Conservation (phyloP, 2,113 vertebrate genomes). For the Athene noctua region DNA sequence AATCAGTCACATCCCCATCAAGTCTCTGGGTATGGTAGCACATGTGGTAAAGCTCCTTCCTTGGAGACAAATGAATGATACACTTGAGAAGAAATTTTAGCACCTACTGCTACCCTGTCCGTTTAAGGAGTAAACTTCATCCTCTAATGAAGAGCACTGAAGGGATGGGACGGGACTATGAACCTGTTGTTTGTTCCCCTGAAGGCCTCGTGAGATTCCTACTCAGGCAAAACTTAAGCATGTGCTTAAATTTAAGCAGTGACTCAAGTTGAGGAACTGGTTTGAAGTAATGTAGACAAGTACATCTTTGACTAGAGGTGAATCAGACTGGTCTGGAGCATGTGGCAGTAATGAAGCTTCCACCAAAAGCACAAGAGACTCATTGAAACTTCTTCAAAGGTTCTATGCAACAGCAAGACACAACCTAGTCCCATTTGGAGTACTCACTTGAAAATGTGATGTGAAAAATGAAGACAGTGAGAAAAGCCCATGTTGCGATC, state of each 20-base stretch:
- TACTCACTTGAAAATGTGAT: not conserved
- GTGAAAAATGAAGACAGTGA: not conserved
- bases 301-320: not conserved
- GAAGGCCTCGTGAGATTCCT: not conserved
- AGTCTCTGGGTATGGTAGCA: not conserved
- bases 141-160: not conserved
- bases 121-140: not conserved
- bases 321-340: not conserved
- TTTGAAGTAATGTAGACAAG: not conserved
- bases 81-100: not conserved
- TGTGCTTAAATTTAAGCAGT: not conserved
- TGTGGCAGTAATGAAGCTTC: not conserved
- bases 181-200: not conserved
- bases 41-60: not conserved
- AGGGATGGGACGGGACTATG: not conserved
- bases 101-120: not conserved
- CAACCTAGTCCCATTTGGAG: not conserved
- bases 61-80: not conserved
- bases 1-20: not conserved
- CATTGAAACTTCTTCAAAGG: not conserved
- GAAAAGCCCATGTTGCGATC: fast-evolving
- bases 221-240: not conserved
- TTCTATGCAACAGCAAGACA: not conserved
- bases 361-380: not conserved
- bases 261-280: not conserved